Evolutionary conservation across 1,140 invertebrate genomes (phyloP), one percentile per base, ranked within the genome.

Genomic region (Trissolcus basalis): DNA sequence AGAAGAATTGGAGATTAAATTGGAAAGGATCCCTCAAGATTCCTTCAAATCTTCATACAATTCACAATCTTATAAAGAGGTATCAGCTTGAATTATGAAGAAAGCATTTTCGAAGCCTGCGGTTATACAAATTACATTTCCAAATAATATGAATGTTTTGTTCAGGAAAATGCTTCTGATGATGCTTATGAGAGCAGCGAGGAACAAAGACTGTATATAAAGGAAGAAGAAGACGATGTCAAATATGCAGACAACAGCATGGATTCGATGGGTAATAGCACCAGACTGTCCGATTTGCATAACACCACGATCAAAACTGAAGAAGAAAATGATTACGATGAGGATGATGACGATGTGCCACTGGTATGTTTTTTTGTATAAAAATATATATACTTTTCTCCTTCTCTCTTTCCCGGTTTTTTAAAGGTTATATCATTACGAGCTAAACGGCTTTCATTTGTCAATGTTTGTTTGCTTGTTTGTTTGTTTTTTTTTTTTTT

Each of bases 321-420:
- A 56, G 70, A 65, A 5, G 70, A 73, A 5, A 53, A 68, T 5
- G 70, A 73, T 80, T 89, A 92, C 86, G 94, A 65, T 9, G 70
- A 73, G 7, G 63, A 68, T 5, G 70, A 73, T 80, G 89, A 92
- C 86, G 94, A 96, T 88, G 84, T 92, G 47, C 95, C 95, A 65
- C 86, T 95, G 90, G 93, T 95, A 89, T 45, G 4, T 44, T 13
- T 47, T 50, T 50, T 27, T 32, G 27, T 64, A 10, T 43, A 45
- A 55, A 32, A 55, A 10, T 27, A 33, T 48, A 5, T 27, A 49
- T 48, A 14, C 54, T 35, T 58, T 47, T 58, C 14, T 58, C 41
- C n/a, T n/a, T n/a, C n/a, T n/a, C n/a, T n/a, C n/a, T n/a, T n/a
- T n/a, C n/a, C n/a, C n/a, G n/a, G n/a, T n/a, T 27, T 27, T 27